Evolutionary conservation across 2,113 vertebrate genomes (phyloP).

Genomic region (Aptenodytes patagonicus): DNA sequence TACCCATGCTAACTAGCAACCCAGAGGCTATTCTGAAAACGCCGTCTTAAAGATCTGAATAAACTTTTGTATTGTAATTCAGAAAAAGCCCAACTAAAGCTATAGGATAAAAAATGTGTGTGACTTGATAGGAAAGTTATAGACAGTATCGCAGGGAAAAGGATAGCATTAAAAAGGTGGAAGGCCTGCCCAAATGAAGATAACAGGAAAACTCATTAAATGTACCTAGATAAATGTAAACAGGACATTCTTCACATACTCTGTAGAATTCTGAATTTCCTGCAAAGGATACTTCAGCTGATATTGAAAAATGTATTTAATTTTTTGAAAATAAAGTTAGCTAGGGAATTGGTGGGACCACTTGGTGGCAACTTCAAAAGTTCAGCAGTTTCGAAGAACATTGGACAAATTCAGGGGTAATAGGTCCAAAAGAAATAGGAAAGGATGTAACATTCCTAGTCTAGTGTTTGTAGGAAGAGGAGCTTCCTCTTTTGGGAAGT

Average conservation of each 20-base stretch:
- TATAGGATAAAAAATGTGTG: rapidly evolving
- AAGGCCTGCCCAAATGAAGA: not conserved
- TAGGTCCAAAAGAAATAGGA: not conserved
- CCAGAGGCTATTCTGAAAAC: not conserved
- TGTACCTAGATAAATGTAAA: not conserved
- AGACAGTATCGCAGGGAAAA: not conserved
- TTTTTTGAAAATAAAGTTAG: not conserved
- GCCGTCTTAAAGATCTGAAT: not conserved
- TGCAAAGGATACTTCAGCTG: not conserved
- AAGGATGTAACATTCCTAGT: not conserved
- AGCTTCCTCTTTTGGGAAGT: not conserved
- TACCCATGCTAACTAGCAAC: not conserved
- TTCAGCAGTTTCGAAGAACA: not conserved
- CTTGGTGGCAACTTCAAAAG: not conserved
- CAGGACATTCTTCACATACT: not conserved
- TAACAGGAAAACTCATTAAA: not conserved
- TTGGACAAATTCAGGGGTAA: not conserved
- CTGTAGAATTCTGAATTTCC: not conserved
- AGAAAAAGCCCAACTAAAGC: not conserved
- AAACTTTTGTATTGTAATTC: not conserved
- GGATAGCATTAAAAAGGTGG: not conserved
- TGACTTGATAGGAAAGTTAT: not conserved
- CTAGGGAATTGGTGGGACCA: not conserved
- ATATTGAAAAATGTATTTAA: not conserved
- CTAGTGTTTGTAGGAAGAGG: not conserved